A percentile compares a stretch with the other conserved stretches of the same genome.
Evolutionary conservation across 2,113 vertebrate species (phyloP).

Genomic region (Ailurus styani): DNA sequence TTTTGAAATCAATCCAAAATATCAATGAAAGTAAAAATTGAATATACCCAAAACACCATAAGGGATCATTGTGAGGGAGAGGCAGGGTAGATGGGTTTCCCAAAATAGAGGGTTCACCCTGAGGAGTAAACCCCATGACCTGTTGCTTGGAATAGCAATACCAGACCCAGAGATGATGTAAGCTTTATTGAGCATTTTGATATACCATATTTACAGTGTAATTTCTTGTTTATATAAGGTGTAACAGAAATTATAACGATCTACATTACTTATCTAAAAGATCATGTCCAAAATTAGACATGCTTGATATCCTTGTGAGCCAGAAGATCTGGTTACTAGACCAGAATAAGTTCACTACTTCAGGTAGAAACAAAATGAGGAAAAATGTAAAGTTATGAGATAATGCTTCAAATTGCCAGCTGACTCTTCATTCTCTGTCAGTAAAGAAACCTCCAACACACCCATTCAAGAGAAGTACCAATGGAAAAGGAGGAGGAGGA

Average conservation of each 20-base stretch:
- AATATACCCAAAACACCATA: not conserved
- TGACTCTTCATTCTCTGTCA: not conserved
- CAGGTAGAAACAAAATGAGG: not conserved
- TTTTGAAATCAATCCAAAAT: not conserved
- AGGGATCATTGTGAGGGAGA: not conserved
- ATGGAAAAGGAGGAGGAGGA: not conserved
- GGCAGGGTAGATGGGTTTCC: not conserved
- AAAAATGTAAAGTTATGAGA: not conserved
- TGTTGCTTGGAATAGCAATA: not conserved
- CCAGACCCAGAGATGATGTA: not conserved
- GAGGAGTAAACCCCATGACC: not conserved
- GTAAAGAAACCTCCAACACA: not conserved
- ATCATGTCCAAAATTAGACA: not conserved
- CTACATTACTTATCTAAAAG: not conserved
- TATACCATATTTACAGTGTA: not conserved
- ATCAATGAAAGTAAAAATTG: not conserved
- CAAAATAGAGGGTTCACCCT: not conserved
- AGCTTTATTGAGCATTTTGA: not conserved
- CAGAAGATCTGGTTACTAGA: not conserved
- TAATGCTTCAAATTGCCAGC: not conserved
- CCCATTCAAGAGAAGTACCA: not conserved
- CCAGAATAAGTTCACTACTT: not conserved
- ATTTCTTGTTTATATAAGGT: not conserved
- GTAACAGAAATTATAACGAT: not conserved
- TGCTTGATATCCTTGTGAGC: not conserved